These are phyloP conservation scores for Cygnus atratus DNA, from an alignment of 2,113 vertebrate genomes.

Conservation along the genomic window DNA sequence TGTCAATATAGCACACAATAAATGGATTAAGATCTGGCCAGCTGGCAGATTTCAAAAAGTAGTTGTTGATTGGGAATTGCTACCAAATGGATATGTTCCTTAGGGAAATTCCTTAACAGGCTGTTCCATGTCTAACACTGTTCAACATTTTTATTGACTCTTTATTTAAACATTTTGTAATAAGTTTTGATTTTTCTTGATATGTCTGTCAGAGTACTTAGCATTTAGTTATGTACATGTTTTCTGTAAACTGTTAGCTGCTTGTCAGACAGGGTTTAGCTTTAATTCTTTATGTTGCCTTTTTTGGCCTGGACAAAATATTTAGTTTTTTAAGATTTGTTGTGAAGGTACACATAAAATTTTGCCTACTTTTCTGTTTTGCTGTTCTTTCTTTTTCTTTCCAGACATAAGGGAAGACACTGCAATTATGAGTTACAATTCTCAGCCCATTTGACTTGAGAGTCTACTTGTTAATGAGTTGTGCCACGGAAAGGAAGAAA, in stretches of 20 bases:
- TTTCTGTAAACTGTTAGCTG: not conserved
- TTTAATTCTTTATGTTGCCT: not conserved
- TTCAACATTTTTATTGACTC: not conserved
- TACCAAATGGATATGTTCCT: conserved; percentile 25
- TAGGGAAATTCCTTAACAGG: not conserved
- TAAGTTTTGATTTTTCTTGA: conserved; percentile 18
- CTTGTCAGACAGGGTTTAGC: not conserved
- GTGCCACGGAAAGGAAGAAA: not conserved
- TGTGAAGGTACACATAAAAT: not conserved
- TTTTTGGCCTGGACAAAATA: not conserved
- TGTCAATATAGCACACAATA: not conserved
- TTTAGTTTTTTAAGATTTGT: not conserved
- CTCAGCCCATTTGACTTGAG: not conserved
- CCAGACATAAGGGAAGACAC: not conserved
- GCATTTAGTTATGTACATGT: not conserved
- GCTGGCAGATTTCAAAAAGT: conserved; percentile 20
- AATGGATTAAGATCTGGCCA: conserved; percentile 15
- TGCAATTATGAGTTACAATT: not conserved
- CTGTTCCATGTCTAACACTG: not conserved
- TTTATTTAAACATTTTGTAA: not conserved
- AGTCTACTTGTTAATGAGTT: not conserved
- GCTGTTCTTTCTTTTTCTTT: not conserved
- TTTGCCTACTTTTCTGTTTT: not conserved
- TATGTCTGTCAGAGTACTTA: not conserved
- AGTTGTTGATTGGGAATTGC: not conserved